Evolutionary conservation across 1,140 invertebrate species (phyloP), one percentile per base, ranked within the genome.

Genomic region (Triops longicaudatus): DNA sequence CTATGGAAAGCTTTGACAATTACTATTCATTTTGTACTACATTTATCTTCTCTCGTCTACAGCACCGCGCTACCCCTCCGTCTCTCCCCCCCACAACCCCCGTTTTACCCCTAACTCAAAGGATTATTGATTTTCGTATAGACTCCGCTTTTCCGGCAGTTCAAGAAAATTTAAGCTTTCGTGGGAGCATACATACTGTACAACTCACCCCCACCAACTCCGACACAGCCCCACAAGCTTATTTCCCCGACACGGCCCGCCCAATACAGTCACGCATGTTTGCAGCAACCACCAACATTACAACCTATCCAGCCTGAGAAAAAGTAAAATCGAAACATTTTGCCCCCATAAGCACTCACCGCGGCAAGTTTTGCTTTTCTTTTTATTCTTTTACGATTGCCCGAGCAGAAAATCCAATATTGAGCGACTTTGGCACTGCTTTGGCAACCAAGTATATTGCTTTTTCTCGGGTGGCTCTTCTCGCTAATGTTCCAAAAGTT

Each of bases 371-470:
- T 63, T 17, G 14, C 22, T 63, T n/a, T 50, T 50, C 22, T 63
- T 63, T 63, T n/a, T 63, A n/a, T n/a, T 63, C 22, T 63, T 63
- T 63, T 63, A 63, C 50, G 50, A 63, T 63, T 63, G 50, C 50
- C 50, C 50, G 22, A 63, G 50, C 50, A 63, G 50, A 63, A 63
- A 22, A 63, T 22, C 50, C 50, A 63, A 63, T 63, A 63, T 22
- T 63, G 50, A 63, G 50, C 50, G 50, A 63, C 50, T 63, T 63
- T 63, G 10, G 50, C 50, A 63, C 50, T 63, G 50, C 50, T 63
- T 63, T 63, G 50, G 50, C 50, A 63, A 63, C 50, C 50, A 63
- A 6, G 22, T 63, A 63, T 17, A 63, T 63, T 63, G 50, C 50
- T 63, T 63, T 63, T 22, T 63, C 14, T 7, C 7, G 22, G 50